These are phyloP conservation scores for Notocelia uddmanniana DNA, from an alignment of 2,888 invertebrate species.

Conservation along the genomic window DNA sequence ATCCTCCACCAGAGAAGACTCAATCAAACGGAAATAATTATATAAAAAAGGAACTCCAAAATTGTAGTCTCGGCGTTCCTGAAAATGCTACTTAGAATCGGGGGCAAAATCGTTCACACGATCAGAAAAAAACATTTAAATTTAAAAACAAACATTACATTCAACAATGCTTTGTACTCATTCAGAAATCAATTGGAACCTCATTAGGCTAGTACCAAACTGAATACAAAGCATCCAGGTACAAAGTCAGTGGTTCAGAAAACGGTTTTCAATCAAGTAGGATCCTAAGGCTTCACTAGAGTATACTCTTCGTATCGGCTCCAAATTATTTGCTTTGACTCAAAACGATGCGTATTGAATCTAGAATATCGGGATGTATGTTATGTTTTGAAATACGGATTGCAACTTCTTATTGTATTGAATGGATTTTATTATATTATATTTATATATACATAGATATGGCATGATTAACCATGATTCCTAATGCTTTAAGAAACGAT, in stretches of 20 bases:
- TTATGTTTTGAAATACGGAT: background rate
- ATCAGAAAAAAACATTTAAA: too few relatives aligned
- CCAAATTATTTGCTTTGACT: conserved; percentile 28
- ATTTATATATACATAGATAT: too few relatives aligned
- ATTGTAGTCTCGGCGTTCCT: background rate
- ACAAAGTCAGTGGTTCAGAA: background rate
- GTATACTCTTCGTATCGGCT: background rate
- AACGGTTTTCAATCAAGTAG: conserved; percentile 6
- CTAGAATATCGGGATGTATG: background rate
- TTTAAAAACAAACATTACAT: background rate
- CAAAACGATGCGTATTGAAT: conserved; percentile 10
- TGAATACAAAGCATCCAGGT: background rate
- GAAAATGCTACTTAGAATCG: too few relatives aligned
- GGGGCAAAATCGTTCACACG: too few relatives aligned
- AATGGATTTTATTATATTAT: too few relatives aligned
- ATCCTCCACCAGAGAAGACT: background rate
- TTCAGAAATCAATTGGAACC: background rate
- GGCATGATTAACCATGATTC: too few relatives aligned
- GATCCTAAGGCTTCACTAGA: background rate
- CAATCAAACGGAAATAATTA: background rate
- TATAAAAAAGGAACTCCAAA: background rate
- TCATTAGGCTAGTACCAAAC: background rate
- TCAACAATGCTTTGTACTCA: background rate
- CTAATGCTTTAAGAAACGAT: too few relatives aligned
- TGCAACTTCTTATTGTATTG: too few relatives aligned